Evolutionary conservation across 2,113 vertebrate species (phyloP).

Genomic region (Spilogale gracilis): DNA sequence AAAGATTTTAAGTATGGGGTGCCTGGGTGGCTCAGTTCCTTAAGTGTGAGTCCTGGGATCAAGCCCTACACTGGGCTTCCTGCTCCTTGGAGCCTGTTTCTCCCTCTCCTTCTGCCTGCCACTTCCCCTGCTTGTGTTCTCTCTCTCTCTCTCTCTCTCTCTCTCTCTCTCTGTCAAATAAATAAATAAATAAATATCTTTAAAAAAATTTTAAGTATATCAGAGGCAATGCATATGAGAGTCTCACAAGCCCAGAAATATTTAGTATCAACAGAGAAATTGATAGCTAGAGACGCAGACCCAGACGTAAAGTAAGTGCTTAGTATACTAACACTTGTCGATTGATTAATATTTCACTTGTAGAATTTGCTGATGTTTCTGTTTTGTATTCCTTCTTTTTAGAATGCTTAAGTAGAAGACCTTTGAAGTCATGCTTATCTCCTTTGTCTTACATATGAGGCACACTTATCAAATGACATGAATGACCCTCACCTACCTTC

Average conservation of each 20-base stretch:
- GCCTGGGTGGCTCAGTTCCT: too few relatives aligned
- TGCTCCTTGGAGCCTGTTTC: too few relatives aligned
- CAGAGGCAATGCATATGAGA: not conserved
- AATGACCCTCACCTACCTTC: not conserved
- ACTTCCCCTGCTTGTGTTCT: too few relatives aligned
- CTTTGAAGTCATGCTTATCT: not conserved
- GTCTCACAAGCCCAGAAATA: not conserved
- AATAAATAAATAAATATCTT: too few relatives aligned
- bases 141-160: too few relatives aligned
- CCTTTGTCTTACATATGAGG: not conserved
- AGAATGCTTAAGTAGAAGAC: not conserved
- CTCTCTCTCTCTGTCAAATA: too few relatives aligned
- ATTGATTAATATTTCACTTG: not conserved
- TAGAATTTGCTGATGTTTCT: not conserved
- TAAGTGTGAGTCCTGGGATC: too few relatives aligned
- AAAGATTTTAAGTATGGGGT: not conserved
- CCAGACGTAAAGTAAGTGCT: not conserved
- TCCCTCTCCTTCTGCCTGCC: too few relatives aligned
- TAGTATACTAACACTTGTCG: not conserved
- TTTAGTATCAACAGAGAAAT: not conserved
- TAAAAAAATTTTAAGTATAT: not conserved
- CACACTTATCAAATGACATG: not conserved
- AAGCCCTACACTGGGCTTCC: too few relatives aligned
- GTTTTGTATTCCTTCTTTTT: not conserved
- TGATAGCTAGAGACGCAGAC: not conserved